Base-by-base conservation (phyloP, 1,140 invertebrate genomes). In the Aricia agestis region DNA sequence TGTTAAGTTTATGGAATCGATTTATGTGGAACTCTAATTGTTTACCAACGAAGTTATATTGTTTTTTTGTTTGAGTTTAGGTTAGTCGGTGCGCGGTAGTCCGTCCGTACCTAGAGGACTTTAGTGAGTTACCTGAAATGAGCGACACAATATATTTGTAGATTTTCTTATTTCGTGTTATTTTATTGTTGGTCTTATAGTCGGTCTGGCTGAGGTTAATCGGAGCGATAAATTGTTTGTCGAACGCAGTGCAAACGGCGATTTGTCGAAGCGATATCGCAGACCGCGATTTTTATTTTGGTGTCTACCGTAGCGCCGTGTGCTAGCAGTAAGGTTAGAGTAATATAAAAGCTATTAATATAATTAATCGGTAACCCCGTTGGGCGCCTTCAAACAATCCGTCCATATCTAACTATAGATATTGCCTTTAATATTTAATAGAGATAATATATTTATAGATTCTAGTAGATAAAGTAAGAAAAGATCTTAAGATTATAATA, bases 401-500 rank as follows among this genome's bases (percentile, higher is more conserved):
- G 89, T 91, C 89, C 89, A 90, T 87, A 85, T 91, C 82, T 91
- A 89, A 90, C 83, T 83, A 90, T 91, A 91, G 87, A 90, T 90
- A 89, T 91, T 91, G 89, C 89, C 89, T 91, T 90, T 90, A 90
- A 90, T 89, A 89, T 88, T 89, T 89, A 90, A 91, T 90, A 91
- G 85, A 91, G 84, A 79, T 90, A 91, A 89, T 91, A 90, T 91
- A 91, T 91, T 91, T 91, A 90, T 91, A 90, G 88, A 85, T 77
- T 85, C 80, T 89, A 89, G 45, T 52, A 52, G 45, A 81, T 81
- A 74, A 79, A 80, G 82, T 87, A 87, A 85, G 82, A 78, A 79
- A 72, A 85, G 81, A 87, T 87, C 83, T 82, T 87, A 85, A 86
- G 76, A 83, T 83, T 83, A 84, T 79, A 83, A 78, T 82, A 79